Conservation (phyloP, 2,113 vertebrate genomes). For the Plestiodon gilberti region DNA sequence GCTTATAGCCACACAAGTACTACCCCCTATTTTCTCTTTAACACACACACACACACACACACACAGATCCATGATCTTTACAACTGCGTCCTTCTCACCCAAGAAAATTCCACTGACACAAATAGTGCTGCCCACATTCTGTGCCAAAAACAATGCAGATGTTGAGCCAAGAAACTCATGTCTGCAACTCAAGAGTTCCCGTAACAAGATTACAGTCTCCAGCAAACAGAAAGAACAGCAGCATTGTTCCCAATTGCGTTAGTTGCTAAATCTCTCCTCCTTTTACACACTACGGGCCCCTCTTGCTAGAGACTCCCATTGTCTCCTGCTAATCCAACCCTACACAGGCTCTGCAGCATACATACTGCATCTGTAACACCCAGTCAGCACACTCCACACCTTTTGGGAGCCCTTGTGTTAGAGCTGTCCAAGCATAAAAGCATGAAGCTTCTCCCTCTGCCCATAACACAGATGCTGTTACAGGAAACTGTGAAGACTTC, state of each 20-base stretch:
- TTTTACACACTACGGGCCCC: neutral
- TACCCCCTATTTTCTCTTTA: too few species aligned
- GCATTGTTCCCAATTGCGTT: neutral
- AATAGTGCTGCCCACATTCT: neutral
- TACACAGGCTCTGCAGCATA: too few species aligned
- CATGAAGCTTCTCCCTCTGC: too few species aligned
- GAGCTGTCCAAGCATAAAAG: neutral
- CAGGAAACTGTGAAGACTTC: too few species aligned
- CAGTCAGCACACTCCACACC: neutral
- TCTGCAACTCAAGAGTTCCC: neutral
- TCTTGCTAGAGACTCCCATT: neutral
- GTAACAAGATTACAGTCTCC: neutral
- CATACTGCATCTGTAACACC: neutral
- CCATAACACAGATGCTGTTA: neutral
- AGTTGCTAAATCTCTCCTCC: neutral
- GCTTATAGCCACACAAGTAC: too few species aligned
- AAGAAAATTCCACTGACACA: neutral
- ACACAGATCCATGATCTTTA: neutral
- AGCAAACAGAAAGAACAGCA: neutral
- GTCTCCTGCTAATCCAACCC: neutral
- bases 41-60: too few species aligned
- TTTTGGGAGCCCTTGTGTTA: neutral
- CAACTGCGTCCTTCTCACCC: neutral
- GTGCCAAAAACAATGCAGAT: neutral
- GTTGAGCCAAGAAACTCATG: neutral